A percentile compares a stretch with the other conserved stretches of the same genome.
Conservation (phyloP, 2,888 invertebrate genomes). For the Chaetogeoica ovagalla region DNA sequence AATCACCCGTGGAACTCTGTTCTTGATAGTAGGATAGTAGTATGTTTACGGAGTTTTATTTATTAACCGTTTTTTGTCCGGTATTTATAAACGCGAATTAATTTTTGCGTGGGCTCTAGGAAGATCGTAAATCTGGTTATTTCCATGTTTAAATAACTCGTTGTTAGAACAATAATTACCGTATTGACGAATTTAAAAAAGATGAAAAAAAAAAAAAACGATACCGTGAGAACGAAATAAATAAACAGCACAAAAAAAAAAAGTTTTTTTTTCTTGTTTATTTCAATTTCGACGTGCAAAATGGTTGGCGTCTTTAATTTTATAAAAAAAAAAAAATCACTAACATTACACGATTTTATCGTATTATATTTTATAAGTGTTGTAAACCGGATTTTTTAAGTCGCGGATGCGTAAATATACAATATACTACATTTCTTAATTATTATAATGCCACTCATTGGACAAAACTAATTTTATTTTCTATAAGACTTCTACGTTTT, state of each 20-base stretch:
- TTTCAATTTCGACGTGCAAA: background rate
- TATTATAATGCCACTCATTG: conserved; percentile 1
- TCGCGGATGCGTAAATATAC: background rate
- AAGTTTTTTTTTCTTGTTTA: no score
- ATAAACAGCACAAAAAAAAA: background rate
- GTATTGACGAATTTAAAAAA: background rate
- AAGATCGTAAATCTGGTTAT: conserved; percentile 41
- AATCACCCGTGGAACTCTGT: conserved; percentile 25
- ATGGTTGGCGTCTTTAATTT: background rate
- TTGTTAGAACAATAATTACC: conserved; percentile 1
- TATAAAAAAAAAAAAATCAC: background rate
- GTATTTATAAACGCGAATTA: conserved; percentile 32
- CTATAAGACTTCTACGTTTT: background rate
- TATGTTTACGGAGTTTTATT: conserved; percentile 39
- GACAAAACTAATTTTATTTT: background rate
- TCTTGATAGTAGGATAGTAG: conserved; percentile 20
- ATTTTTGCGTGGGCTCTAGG: conserved; percentile 40
- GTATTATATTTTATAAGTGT: background rate
- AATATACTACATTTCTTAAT: background rate
- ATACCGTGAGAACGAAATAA: background rate
- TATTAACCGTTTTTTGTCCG: conserved; percentile 24
- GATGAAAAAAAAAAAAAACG: no score
- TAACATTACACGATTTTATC: background rate
- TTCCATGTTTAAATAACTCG: background rate
- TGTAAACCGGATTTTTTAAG: no score